A percentile compares a stretch with the other conserved stretches of the same genome.
phyloP scores from a whole-genome alignment of 1,140 invertebrate species.

The Gryon sp. region DNA sequence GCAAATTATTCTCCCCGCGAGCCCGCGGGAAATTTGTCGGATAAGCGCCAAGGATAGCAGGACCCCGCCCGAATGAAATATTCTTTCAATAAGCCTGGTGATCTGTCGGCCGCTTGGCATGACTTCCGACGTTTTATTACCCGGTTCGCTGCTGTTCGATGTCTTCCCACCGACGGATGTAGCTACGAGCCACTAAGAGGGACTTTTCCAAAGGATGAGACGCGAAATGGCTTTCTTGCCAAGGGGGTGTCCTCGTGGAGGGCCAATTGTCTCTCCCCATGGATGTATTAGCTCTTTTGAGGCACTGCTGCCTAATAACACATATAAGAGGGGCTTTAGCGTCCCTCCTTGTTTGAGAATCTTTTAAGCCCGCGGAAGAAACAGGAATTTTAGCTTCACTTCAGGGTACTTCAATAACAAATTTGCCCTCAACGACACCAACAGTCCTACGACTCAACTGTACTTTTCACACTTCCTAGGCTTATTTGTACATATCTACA shows the following conservation, averaged over 20 bases:
- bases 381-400: constrained; percentile 42
- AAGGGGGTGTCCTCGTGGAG: constrained; percentile 16
- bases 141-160: constrained; percentile 39
- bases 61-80: constrained; percentile 73
- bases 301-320: constrained; percentile 53
- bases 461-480: constrained; percentile 12
- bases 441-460: constrained; percentile 21
- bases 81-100: constrained; percentile 69
- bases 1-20: constrained; percentile 64
- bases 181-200: constrained; percentile 38
- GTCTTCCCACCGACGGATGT: constrained; percentile 50
- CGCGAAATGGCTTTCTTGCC: constrained; percentile 62
- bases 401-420: constrained; percentile 45
- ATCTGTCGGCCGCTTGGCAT: constrained; percentile 65
- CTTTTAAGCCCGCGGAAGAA: constrained; percentile 30
- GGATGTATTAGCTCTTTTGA: constrained; percentile 62
- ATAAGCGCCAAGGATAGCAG: constrained; percentile 69
- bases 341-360: constrained; percentile 33
- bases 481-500: constrained; percentile 17
- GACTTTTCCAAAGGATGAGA: constrained; percentile 29
- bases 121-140: constrained; percentile 68
- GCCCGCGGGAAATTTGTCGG: constrained; percentile 70
- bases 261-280: constrained; percentile 58
- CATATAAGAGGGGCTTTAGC: constrained; percentile 53
- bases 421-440: constrained; percentile 33